Evolutionary conservation across 1,140 invertebrate genomes (phyloP), one percentile per base, ranked within the genome.

Genomic region (Magallana gigas): DNA sequence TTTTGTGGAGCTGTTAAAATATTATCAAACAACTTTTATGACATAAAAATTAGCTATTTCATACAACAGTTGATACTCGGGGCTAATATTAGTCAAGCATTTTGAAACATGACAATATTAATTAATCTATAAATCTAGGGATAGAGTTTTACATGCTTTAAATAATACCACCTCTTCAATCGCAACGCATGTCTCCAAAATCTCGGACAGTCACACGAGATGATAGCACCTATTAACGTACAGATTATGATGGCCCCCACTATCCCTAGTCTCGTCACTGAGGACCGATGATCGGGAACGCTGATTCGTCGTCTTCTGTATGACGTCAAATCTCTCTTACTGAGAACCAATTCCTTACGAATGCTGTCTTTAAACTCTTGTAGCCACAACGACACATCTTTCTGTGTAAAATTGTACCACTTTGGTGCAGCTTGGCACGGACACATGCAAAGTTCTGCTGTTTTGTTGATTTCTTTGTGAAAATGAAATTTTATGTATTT

Each of bases 221-320:
- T 9, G 18, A 76, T 29, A 12, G 68, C 23, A 36, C 68, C 18
- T 0, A 76, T 29, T 11, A 76, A 5, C 8, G 23, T 29, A 76
- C 68, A 76, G 36, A 76, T 76, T 29, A 76, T 29, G 68, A 76
- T 29, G 6, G 14, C 68, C 1, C 68, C 68, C 8, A 76, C 23
- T 12, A 76, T 29, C 12, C 68, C 68, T 4, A 76, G 8, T 7
- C 68, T 36, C 12, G 3, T 76, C 0, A 29, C 68, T 4, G 68
- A 76, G 18, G 23, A 6, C 18, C 68, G 68, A 29, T 18, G 68
- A 29, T 76, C 68, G 3, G 18, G 6, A 29, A 29, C 68, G 18
- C 68, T 76, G 68, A 76, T 76, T 76, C 11, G 23, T 29, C 23
- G 68, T 76, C 68, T 76, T 76, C 14, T 76, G 18, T 18, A 76